A percentile compares a stretch with the other conserved stretches of the same genome.
Evolutionary conservation across 2,888 invertebrate genomes (phyloP).

Genomic region (Sinelater perroti): DNA sequence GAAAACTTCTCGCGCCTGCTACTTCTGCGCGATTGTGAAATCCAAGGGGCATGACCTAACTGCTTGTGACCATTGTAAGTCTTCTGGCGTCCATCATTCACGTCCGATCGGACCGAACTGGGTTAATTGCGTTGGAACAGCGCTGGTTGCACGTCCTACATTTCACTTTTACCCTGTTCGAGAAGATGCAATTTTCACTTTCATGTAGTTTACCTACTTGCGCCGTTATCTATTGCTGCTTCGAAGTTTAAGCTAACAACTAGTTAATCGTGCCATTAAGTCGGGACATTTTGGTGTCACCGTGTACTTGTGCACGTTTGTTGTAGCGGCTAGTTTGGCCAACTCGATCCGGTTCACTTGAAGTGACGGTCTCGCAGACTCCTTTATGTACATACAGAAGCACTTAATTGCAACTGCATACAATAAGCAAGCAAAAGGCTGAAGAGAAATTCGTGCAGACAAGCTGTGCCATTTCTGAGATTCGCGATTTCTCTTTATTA

Average conservation of each 20-base stretch:
- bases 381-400: too few species aligned
- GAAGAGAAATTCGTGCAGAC: constrained; percentile 15
- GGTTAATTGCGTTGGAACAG: constrained; percentile 26
- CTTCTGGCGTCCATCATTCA: constrained; percentile 3
- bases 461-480: constrained; percentile 5
- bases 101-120: constrained; percentile 2
- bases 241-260: too few species aligned
- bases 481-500: constrained; percentile 14
- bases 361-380: too few species aligned
- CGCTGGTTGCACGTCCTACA: constrained; percentile 18
- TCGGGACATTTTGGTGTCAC: too few species aligned
- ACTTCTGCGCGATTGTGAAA: constrained; percentile 14
- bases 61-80: constrained; percentile 8
- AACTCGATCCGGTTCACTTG: too few species aligned
- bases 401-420: neutral
- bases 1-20: neutral
- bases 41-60: neutral
- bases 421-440: neutral
- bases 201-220: constrained; percentile 13
- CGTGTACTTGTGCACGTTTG: too few species aligned
- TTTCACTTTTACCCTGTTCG: constrained; percentile 36
- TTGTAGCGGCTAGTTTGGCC: too few species aligned
- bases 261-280: too few species aligned
- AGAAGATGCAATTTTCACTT: constrained; percentile 35
- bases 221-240: neutral